These are phyloP conservation scores for Timema podura DNA, from an alignment of 2,888 invertebrate species.

Conservation along the genomic window DNA sequence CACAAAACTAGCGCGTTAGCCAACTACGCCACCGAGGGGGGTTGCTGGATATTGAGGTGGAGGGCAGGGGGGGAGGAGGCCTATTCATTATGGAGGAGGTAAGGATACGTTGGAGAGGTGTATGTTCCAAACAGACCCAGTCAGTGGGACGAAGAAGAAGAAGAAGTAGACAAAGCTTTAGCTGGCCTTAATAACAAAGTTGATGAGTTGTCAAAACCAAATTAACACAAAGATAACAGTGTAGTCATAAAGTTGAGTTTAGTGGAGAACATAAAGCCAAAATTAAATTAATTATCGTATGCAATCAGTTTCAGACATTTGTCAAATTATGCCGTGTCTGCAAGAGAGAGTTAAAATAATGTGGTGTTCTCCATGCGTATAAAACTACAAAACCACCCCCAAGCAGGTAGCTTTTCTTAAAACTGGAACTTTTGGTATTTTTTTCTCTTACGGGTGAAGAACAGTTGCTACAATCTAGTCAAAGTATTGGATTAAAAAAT, in stretches of 20 bases:
- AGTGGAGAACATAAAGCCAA: background rate
- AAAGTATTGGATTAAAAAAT: too few relatives aligned
- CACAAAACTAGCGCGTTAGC: too few relatives aligned
- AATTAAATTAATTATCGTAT: background rate
- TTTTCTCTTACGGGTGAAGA: background rate
- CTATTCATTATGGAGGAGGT: too few relatives aligned
- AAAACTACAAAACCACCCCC: background rate
- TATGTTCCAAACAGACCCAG: too few relatives aligned
- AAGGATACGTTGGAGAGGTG: too few relatives aligned
- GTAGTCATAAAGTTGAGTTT: background rate
- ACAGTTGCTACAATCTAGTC: background rate
- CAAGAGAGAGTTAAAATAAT: background rate
- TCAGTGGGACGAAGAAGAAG: too few relatives aligned
- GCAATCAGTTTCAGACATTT: constrained; percentile 1
- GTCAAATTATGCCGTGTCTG: background rate
- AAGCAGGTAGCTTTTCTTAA: background rate
- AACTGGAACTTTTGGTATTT: background rate
- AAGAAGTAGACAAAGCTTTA: too few relatives aligned
- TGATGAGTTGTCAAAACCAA: constrained; percentile 2
- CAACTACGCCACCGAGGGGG: too few relatives aligned
- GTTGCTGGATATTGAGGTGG: too few relatives aligned
- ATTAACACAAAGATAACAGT: background rate
- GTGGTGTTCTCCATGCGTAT: background rate
- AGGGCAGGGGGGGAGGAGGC: too few relatives aligned
- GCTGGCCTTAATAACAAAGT: background rate